Base-by-base conservation (phyloP, 2,797 vertebrate species). In the Acrocephalus scirpaceus region DNA sequence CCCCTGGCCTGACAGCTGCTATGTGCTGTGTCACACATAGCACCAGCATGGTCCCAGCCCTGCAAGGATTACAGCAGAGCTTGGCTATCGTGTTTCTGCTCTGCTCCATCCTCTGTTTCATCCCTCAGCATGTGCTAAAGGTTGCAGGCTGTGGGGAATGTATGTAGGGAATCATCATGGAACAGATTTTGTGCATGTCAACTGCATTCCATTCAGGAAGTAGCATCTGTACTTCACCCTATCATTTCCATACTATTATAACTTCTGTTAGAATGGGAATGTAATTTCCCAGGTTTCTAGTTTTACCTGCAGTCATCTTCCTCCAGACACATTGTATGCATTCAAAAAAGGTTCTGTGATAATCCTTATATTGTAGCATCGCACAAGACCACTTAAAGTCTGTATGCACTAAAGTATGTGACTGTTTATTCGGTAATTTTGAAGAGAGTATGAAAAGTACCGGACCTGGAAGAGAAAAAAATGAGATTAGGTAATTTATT, bases 41-140 rank as follows among this genome's bases (percentile, higher is more conserved):
- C 11, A 47, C 21, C 29, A 38, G n/a, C 53, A 29, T 0, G 0
- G 29, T 71, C 13, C n/a, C 51, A 29, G 42, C 45, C 11, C 53
- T 60, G 20, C 16, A 15, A 26, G 14, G 53, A 15, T 40, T n/a
- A 2, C 21, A 66, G 22, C 76, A 51, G 53, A 47, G 54, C 21
- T 40, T 54, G 61, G 30, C 15, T 9, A 9, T 4, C 30, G 22
- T 10, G 10, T 36, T 42, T 34, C 42, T 30, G 7, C 34, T 32
- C 30, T 48, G 17, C 26, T 69, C 12, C 30, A 48, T 6, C 30
- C 61, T 61, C 19, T 0, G 0, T 48, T 61, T 69, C 15, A 20
- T 48, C 15, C 10, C 16, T 74, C 40, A 42, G 8, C 1, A 0
- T 9, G 47, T 47, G 7, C 4, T 74, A 34, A 32, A 16, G 26